Evolutionary conservation across 2,888 invertebrate species (phyloP), one percentile per base, ranked within the genome.

Genomic region (Cylindroiulus punctatus): DNA sequence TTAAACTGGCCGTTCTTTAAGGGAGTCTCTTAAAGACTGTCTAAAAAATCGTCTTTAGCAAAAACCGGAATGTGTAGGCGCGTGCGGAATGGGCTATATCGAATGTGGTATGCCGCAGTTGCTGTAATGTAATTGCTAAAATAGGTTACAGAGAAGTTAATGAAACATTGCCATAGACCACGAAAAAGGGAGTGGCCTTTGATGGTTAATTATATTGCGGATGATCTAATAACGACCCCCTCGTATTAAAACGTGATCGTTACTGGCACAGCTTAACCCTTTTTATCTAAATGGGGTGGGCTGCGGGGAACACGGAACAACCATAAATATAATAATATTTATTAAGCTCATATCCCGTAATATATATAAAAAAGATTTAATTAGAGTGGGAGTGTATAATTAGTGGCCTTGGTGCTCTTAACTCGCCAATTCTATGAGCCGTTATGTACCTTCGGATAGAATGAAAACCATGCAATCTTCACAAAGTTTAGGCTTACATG

Each of bases 151-250:
- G 0, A 65, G 10, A 26, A 65, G 65, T 65, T 65, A 65, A 65
- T 65, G 65, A 65, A 65, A 65, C 65, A 26, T 65, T 65, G 65
- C 26, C 26, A 65, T 65, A 65, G 65, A 65, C 65, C 65, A 65
- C 26, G 65, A 65, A 65, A n/a, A 26, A 22, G 26, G 19, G 26
- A 26, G 65, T 65, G 65, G 65, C 26, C 65, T 65, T 65, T 65
- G 65, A 65, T 65, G 65, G 65, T 65, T 65, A 65, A 65, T 65
- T 65, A 65, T 65, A 26, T 65, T 65, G 65, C 65, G 26, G 26
- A 65, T 65, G 65, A 65, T 65, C 65, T 65, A 65, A 65, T n/a
- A 65, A 65, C 65, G 65, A 26, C 65, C 22, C 26, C 65, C 26
- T 65, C 65, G 14, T 10, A 65, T 65, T 65, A 65, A 65, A 65